A percentile compares a stretch with the other conserved stretches of the same genome.
phyloP scores from a whole-genome alignment of 2,888 invertebrate genomes.

The Clivina fossor region DNA sequence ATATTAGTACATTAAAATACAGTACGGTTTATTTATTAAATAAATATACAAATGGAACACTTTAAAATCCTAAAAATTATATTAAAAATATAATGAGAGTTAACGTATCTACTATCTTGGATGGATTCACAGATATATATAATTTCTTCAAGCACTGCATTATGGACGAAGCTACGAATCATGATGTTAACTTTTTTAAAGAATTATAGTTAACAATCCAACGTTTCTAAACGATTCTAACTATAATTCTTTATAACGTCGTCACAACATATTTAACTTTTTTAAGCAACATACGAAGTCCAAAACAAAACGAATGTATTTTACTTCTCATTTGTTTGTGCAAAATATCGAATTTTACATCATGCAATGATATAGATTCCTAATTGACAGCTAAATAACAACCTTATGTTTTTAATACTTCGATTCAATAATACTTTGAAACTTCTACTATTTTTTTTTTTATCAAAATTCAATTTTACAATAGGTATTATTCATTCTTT shows the following conservation, averaged over 20 bases:
- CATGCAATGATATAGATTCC: slow-evolving; percentile 26
- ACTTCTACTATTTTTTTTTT: slow-evolving; percentile 23
- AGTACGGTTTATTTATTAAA: slow-evolving; percentile 28
- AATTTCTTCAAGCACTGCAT: slow-evolving; percentile 32
- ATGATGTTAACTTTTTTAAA: too few species aligned
- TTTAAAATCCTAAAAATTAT: slow-evolving; percentile 16
- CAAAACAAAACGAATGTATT: too few species aligned
- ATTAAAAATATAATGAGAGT: slow-evolving; percentile 24
- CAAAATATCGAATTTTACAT: slow-evolving; percentile 22
- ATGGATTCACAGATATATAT: slow-evolving; percentile 34
- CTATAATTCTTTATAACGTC: too few species aligned
- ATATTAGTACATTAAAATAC: slow-evolving; percentile 34
- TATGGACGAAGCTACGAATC: slow-evolving; percentile 34
- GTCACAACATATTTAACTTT: too few species aligned
- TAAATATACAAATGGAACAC: slow-evolving; percentile 32
- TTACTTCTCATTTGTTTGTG: too few species aligned
- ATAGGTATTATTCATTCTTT: slow-evolving; percentile 20
- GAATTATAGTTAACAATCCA: too few species aligned
- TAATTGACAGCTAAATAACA: slow-evolving; percentile 33
- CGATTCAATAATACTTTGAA: slow-evolving; percentile 26
- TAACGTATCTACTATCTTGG: slow-evolving; percentile 23
- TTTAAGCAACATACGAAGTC: too few species aligned
- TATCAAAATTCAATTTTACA: slow-evolving; percentile 29
- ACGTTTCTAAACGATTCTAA: too few species aligned
- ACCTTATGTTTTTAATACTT: slow-evolving; percentile 30